Conservation (phyloP, 2,113 vertebrate genomes). For the Paramormyrops kingsleyae region DNA sequence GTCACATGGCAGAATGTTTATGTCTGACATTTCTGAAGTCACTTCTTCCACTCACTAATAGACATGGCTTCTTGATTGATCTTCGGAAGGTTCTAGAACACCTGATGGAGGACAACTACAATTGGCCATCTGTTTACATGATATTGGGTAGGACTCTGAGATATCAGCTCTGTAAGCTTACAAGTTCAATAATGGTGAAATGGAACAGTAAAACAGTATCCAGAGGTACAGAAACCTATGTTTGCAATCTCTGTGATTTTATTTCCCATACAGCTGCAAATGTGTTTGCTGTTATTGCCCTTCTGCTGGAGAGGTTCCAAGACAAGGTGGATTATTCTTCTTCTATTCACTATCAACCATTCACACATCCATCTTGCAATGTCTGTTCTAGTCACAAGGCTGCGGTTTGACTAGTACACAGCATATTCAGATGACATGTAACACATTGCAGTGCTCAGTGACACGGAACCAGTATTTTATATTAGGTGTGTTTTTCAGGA, state of each 20-base stretch:
- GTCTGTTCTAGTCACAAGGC: background rate
- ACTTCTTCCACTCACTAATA: constrained; percentile 20
- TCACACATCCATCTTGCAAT: background rate
- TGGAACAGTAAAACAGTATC: background rate
- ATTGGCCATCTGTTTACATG: constrained; percentile 40
- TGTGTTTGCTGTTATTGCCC: constrained; percentile 35
- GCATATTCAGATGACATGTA: background rate
- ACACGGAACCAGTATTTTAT: background rate
- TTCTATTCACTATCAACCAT: background rate
- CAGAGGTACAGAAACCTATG: background rate
- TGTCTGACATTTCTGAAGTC: background rate
- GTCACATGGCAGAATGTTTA: background rate
- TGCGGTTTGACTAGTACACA: background rate
- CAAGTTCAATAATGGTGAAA: background rate
- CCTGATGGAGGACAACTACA: constrained; percentile 42
- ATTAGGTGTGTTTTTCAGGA: background rate
- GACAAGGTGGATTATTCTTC: constrained; percentile 34
- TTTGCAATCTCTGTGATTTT: constrained; percentile 7
- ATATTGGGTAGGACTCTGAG: constrained; percentile 25
- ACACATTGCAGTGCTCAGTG: background rate
- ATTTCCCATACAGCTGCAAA: constrained; percentile 41
- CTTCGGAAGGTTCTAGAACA: constrained; percentile 48
- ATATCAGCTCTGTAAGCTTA: background rate
- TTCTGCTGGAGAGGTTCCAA: constrained; percentile 40
- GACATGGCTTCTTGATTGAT: constrained; percentile 46